Percentiles rank a stretch among this genome's conserved stretches.
Evolutionary conservation across 2,113 vertebrate genomes (phyloP).

Genomic region (Seriola aureovittata): DNA sequence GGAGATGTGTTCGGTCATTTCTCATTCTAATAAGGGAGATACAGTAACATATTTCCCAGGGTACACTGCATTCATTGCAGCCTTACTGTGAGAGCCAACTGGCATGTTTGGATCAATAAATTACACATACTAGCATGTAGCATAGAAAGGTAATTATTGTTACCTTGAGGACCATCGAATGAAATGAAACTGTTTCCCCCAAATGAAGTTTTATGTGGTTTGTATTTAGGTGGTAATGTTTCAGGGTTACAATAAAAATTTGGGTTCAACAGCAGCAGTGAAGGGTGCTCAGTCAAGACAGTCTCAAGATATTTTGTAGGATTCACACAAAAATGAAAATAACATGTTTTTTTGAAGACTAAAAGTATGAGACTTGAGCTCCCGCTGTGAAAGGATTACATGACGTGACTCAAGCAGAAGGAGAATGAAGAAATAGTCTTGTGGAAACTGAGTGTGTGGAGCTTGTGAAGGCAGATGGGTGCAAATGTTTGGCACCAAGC

Average conservation of each 20-base stretch:
- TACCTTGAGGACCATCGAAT: slow-evolving; percentile 36
- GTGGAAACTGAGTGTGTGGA: slow-evolving; percentile 1
- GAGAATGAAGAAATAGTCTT: neutral
- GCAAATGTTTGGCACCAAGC: slow-evolving; percentile 20
- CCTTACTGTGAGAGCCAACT: slow-evolving; percentile 26
- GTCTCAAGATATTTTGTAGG: neutral
- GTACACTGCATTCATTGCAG: slow-evolving; percentile 34
- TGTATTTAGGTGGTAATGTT: slow-evolving; percentile 17
- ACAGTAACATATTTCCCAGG: slow-evolving; percentile 57
- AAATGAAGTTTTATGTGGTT: slow-evolving; percentile 37
- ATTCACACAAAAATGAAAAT: neutral
- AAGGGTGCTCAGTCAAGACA: slow-evolving; percentile 11
- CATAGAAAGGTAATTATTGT: slow-evolving; percentile 48
- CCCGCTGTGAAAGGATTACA: neutral
- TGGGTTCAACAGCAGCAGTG: neutral
- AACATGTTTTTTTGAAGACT: neutral
- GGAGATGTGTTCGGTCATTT: slow-evolving; percentile 32
- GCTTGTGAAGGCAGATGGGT: slow-evolving; percentile 16
- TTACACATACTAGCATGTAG: slow-evolving; percentile 50
- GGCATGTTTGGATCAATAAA: slow-evolving; percentile 58
- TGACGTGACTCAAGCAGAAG: neutral
- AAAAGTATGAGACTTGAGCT: neutral
- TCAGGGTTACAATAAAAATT: slow-evolving; percentile 3
- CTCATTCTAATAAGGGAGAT: slow-evolving; percentile 58
- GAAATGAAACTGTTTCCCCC: slow-evolving; percentile 54